phyloP scores from a whole-genome alignment of 1,140 invertebrate genomes.

The Trichoplusia ni region DNA sequence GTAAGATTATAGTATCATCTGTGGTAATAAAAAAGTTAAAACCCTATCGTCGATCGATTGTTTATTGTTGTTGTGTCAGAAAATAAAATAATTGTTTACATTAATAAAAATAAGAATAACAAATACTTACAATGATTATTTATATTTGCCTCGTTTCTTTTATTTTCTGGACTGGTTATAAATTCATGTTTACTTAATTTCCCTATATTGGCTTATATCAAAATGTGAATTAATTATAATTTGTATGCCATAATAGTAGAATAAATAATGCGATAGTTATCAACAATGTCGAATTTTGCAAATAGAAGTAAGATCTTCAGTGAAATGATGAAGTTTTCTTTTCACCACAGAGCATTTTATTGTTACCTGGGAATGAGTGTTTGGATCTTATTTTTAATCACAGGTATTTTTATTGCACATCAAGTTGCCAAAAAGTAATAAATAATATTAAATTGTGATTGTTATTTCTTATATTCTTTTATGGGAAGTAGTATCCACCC shows the following conservation, averaged over 20 bases:
- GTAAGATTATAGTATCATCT: neutral
- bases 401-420: constrained; percentile 71
- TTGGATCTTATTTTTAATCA: constrained; percentile 89
- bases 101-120: neutral
- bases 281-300: constrained; percentile 39
- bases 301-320: constrained; percentile 50
- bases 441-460: neutral
- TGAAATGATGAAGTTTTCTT: constrained; percentile 85
- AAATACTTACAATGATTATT: neutral
- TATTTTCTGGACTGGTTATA: constrained; percentile 12
- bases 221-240: constrained; percentile 10
- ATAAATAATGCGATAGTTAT: constrained; percentile 2
- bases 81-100: constrained; percentile 20
- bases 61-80: constrained; percentile 13
- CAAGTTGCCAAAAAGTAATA: neutral
- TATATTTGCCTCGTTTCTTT: constrained; percentile 12
- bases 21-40: neutral
- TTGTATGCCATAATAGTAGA: neutral
- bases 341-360: constrained; percentile 88
- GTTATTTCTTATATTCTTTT: neutral
- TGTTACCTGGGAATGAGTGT: constrained; percentile 89
- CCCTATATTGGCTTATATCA: neutral
- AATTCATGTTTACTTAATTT: constrained; percentile 71
- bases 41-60: neutral
- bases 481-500: neutral